Evolutionary conservation across 2,113 vertebrate genomes (phyloP), one percentile per base, ranked within the genome.

Genomic region (Hirundichthys speculiger): DNA sequence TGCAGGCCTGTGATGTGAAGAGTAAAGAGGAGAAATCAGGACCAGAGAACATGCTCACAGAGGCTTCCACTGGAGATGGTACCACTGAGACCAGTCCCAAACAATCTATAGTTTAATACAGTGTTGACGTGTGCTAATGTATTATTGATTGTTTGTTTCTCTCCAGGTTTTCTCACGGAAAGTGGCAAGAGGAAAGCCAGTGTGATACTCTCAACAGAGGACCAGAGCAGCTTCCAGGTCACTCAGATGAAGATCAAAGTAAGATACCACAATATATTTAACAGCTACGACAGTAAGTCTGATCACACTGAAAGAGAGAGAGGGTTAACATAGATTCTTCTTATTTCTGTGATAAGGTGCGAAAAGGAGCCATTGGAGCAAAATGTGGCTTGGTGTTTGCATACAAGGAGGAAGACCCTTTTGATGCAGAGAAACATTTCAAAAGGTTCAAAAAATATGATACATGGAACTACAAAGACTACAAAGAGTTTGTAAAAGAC

Each of bases 1-100:
- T 99, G 49, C 95, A 97, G 75, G 98, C 97, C 0, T 99, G 97
- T 84, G 97, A 99, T 71, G 96, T 97, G 2, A 99, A 99, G 85
- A 96, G 96, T 22, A 98, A 98, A 85, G 98, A 98, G 75, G 96
- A 98, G 61, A 98, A 98, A 72, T 97, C 96, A 0, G 98, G 97
- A 30, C 96, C 98, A 12, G 96, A 98, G 89, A 98, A 96, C 85
- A 94, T 99, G 76, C 93, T 99, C 8, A 86, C 90, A 3, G 95
- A 98, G 41, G 92, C 95, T 0, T 93, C 94, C 89, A 95, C 94
- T 4, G 96, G 96, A 55, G 98, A 99, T 3, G 98, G 98, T 98
- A 91, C 85, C 12, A 4, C 53, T 50, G 20, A 62, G 4, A 57
- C 0, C n/a, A 50, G 22, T 45, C 19, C 9, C 16, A 18, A 10